phyloP scores from a whole-genome alignment of 37 sponge, comb jelly and placozoan genomes.

The Crambe crambe region DNA sequence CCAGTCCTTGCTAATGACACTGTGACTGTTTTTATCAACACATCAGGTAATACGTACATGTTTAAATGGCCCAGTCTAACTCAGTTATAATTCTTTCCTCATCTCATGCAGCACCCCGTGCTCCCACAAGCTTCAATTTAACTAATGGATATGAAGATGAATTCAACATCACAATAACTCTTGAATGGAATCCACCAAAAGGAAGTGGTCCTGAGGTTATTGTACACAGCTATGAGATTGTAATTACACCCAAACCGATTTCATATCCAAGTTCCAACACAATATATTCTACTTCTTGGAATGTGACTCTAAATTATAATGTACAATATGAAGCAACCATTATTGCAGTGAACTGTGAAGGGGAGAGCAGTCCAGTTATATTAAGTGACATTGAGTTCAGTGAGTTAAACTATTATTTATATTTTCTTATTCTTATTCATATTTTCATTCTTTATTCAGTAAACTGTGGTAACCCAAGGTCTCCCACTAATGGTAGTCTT shows the following conservation, averaged over 20 bases:
- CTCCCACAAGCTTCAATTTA: not conserved
- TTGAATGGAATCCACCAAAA: not conserved
- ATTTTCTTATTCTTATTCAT: no score
- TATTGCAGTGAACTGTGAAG: not conserved
- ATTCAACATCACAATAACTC: not conserved
- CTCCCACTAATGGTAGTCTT: not conserved
- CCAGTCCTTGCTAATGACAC: not conserved
- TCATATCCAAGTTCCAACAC: not conserved
- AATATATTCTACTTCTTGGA: not conserved
- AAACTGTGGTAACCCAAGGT: not conserved
- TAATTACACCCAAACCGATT: not conserved
- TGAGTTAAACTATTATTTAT: no score
- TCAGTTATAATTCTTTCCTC: no score
- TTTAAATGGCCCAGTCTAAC: not conserved
- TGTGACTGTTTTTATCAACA: not conserved
- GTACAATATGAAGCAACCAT: not conserved
- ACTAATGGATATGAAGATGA: not conserved
- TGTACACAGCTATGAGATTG: not conserved
- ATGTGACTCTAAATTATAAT: not conserved
- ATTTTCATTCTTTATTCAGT: no score
- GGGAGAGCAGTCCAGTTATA: not conserved
- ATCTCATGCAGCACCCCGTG: not conserved
- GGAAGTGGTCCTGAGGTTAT: not conserved
- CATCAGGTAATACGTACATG: not conserved
- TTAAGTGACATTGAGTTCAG: not conserved